Evolutionary conservation across 2,113 vertebrate genomes (phyloP), one percentile per base, ranked within the genome.

Genomic region (Phoenicopterus ruber): DNA sequence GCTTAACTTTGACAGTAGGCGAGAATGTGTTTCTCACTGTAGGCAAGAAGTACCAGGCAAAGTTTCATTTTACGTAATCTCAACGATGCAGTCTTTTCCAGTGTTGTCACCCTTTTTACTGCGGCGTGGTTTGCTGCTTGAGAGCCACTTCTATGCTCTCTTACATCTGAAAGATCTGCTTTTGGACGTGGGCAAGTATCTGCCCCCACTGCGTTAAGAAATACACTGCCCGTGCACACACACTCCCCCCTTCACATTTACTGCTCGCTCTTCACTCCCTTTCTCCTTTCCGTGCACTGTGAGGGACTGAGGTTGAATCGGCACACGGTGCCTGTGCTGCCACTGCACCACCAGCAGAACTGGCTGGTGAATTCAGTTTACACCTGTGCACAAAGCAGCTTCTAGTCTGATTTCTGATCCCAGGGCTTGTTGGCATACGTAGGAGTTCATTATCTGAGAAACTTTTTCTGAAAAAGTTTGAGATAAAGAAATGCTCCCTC

Each of bases 191-290:
- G 72, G 55, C 84, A 73, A 34, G 18, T 24, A 34, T 32, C 42
- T 84, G 63, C 29, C 58, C 50, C 58, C 22, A 14, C 29, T 28
- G 52, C 57, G 15, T 86, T 80, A 77, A 29, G 66, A 62, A 88
- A 86, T 49, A 46, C 10, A 13, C 49, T 63, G 36, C n/a, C 49
- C 40, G 16, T 7, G 20, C 31, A 25, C 3, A 6, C 0, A 0
- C 16, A n/a, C 15, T 31, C 11, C 6, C 4, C 7, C 7, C 29
- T 86, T 77, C n/a, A 21, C 0, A 0, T n/a, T 73, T 72, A 22
- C 47, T 66, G 67, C 10, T 59, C 11, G 22, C 34, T 57, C 34
- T 54, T 87, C 31, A 10, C 32, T 89, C n/a, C 32, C 32, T 86
- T 40, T 66, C 40, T 71, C 31, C 14, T 18, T 19, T 55, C 52